phyloP scores from a whole-genome alignment of 2,113 vertebrate genomes.

The Galeopterus variegatus region DNA sequence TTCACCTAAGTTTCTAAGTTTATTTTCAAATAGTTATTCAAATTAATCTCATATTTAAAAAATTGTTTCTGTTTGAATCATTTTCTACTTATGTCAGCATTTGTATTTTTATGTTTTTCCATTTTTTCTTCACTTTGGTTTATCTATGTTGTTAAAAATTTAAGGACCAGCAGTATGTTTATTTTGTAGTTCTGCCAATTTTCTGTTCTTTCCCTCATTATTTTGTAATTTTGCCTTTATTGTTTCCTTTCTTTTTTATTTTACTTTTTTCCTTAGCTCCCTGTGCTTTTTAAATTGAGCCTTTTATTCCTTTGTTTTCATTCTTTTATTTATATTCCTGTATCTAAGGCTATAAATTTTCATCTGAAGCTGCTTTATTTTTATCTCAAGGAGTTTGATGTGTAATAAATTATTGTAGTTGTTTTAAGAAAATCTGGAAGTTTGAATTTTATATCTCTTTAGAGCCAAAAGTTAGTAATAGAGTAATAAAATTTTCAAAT shows the following conservation, averaged over 20 bases:
- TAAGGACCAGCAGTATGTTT: background rate
- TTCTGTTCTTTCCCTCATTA: background rate
- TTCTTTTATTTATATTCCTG: background rate
- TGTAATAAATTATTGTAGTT: background rate
- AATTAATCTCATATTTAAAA: background rate
- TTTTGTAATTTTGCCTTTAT: background rate
- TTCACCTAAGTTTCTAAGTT: background rate
- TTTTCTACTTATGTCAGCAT: background rate
- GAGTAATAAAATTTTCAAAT: background rate
- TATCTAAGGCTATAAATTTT: background rate
- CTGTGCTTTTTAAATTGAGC: background rate
- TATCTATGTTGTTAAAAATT: background rate
- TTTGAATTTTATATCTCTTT: background rate
- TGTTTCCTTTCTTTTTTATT: background rate
- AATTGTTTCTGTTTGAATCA: background rate
- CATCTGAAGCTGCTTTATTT: background rate
- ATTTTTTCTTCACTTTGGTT: background rate
- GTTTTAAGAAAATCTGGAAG: background rate
- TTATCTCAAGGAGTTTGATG: background rate
- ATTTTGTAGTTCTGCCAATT: background rate
- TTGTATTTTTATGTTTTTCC: background rate
- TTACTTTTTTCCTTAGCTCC: background rate
- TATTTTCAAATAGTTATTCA: background rate
- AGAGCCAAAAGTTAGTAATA: background rate
- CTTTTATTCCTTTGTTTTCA: background rate